Percentiles rank a stretch among this genome's conserved stretches.
Evolutionary conservation across 1,140 invertebrate species (phyloP).

Genomic region (Tetragnatha versicolor): DNA sequence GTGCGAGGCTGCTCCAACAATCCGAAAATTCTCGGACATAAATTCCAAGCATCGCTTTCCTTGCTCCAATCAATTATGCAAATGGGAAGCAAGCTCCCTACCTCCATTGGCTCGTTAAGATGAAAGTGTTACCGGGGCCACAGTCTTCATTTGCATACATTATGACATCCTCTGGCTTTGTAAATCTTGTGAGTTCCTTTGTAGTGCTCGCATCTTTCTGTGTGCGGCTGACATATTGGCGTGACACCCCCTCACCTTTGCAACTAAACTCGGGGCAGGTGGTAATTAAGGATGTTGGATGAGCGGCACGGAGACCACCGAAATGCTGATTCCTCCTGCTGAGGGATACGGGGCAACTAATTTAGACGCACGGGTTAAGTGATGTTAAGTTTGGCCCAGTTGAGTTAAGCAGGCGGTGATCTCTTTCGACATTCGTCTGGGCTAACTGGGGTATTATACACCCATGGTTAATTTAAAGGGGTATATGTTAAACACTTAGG

Average conservation of each 20-base stretch:
- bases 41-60: conserved; percentile 33
- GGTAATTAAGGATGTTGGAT: conserved; percentile 12
- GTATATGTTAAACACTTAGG: no score
- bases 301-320: not conserved
- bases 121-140: conserved; percentile 1
- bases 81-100: not conserved
- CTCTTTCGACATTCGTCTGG: no score
- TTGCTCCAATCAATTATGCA: conserved; percentile 29
- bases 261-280: not conserved
- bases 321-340: conserved; percentile 24
- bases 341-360: no score
- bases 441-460: no score
- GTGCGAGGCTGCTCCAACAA: not conserved
- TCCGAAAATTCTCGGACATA: conserved; percentile 10
- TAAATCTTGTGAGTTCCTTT: not conserved
- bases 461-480: no score
- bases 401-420: no score
- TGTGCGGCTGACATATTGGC: not conserved
- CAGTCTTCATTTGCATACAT: conserved; percentile 27
- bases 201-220: not conserved
- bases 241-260: not conserved
- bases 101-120: conserved; percentile 31
- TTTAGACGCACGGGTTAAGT: no score
- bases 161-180: conserved; percentile 39
- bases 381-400: no score